Evolutionary conservation across 1,140 invertebrate species (phyloP).

Genomic region (Pemphigus obesinymphae): DNA sequence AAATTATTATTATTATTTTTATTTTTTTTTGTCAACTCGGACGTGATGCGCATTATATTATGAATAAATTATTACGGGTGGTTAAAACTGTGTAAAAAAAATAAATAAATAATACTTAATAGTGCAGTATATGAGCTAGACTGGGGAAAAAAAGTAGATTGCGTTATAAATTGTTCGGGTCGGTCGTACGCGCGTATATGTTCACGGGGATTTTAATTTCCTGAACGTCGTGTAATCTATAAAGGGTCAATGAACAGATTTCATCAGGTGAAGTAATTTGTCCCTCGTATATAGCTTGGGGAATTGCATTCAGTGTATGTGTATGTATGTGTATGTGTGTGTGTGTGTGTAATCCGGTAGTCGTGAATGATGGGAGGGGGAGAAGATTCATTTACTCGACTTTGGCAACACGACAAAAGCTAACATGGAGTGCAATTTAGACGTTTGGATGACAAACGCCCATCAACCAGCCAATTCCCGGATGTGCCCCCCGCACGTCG

Average conservation of each 20-base stretch:
- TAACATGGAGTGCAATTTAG: constrained; percentile 6
- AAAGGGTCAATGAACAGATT: constrained; percentile 39
- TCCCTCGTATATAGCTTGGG: constrained; percentile 1
- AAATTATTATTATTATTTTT: neutral
- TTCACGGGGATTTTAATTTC: constrained; percentile 14
- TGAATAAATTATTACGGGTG: neutral
- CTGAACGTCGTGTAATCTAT: constrained; percentile 25
- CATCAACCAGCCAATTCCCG: neutral
- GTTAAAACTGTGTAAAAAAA: neutral
- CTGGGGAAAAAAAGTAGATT: neutral
- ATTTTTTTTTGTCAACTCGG: neutral
- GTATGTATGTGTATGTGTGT: neutral
- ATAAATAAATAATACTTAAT: neutral
- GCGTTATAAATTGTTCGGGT: neutral
- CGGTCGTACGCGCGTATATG: too few relatives aligned
- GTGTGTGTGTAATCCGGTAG: neutral
- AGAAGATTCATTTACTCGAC: constrained; percentile 27
- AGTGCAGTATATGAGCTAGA: too few relatives aligned
- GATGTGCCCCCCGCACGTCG: neutral
- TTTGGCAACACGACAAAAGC: constrained; percentile 33
- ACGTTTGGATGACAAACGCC: constrained; percentile 32
- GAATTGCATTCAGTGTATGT: neutral
- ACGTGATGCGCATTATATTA: neutral
- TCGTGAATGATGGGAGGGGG: neutral
- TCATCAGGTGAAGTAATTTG: constrained; percentile 40